These are phyloP conservation scores for Steinernema scapterisci DNA, from an alignment of 2,888 invertebrate genomes.

Conservation along the genomic window DNA sequence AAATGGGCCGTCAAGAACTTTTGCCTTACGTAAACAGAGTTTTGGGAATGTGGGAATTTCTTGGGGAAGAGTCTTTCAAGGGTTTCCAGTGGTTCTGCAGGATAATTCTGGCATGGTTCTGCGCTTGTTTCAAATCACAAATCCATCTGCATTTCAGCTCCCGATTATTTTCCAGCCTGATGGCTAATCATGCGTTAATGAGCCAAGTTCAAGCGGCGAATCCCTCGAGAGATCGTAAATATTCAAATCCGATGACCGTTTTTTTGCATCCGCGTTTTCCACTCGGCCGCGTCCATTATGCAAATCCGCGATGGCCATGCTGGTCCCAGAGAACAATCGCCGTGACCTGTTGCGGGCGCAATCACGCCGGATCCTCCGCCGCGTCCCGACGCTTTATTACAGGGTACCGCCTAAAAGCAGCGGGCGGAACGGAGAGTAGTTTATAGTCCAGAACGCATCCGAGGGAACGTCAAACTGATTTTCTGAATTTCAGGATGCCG, in stretches of 20 bases:
- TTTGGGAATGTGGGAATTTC: no score
- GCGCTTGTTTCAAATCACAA: no score
- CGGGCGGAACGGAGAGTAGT: not conserved
- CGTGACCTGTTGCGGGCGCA: constrained; percentile 34
- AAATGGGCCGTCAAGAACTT: no score
- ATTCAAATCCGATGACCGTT: constrained; percentile 7
- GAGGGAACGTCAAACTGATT: not conserved
- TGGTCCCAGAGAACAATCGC: constrained; percentile 13
- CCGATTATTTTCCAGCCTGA: no score
- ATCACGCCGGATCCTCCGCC: not conserved
- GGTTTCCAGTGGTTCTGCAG: no score
- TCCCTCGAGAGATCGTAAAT: constrained; percentile 20
- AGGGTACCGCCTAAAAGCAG: no score
- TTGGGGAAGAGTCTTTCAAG: no score
- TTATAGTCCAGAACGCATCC: not conserved
- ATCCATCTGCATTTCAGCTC: no score
- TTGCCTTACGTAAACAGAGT: no score
- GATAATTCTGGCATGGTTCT: no score
- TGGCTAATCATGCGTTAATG: no score
- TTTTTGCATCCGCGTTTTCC: not conserved
- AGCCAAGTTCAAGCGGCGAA: not conserved
- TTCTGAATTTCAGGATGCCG: constrained; percentile 74
- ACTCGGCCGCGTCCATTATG: constrained; percentile 34
- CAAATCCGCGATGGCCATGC: constrained; percentile 5
- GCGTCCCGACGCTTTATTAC: not conserved